A percentile compares a stretch with the other conserved stretches of the same genome.
Conservation (phyloP, 1,140 invertebrate species). For the Zophobas atratus region DNA sequence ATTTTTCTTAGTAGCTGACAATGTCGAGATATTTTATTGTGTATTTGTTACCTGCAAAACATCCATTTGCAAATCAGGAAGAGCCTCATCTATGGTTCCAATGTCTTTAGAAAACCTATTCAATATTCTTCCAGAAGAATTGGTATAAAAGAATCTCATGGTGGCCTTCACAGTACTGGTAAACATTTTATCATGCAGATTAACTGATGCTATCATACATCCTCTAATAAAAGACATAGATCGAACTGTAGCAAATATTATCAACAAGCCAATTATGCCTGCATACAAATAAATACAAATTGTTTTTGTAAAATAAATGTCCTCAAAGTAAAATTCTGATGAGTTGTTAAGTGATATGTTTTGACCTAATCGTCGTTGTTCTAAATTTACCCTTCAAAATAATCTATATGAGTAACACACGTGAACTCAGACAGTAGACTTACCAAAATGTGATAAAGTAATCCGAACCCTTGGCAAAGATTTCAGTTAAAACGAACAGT, state of each 20-base stretch:
- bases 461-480: slow-evolving; percentile 75
- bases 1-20: background rate
- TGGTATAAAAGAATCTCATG: slow-evolving; percentile 91
- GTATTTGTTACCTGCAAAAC: slow-evolving; percentile 72
- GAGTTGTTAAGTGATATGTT: slow-evolving; percentile 6
- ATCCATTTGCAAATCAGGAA: slow-evolving; percentile 84
- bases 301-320: slow-evolving; percentile 16
- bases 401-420: no score
- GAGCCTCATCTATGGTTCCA: slow-evolving; percentile 85
- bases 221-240: slow-evolving; percentile 82
- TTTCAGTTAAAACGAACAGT: slow-evolving; percentile 73
- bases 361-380: slow-evolving; percentile 19
- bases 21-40: no score
- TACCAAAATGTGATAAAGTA: slow-evolving; percentile 79
- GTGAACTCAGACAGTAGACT: slow-evolving; percentile 64
- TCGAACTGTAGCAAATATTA: slow-evolving; percentile 73
- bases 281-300: slow-evolving; percentile 66
- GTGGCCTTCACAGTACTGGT: slow-evolving; percentile 83
- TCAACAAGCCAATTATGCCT: slow-evolving; percentile 66
- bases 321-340: background rate
- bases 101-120: slow-evolving; percentile 84
- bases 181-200: slow-evolving; percentile 88
- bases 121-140: slow-evolving; percentile 83
- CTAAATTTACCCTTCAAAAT: slow-evolving; percentile 54
- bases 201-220: slow-evolving; percentile 75